Conservation (phyloP, 2,888 invertebrate species). For the Limenitis camilla region DNA sequence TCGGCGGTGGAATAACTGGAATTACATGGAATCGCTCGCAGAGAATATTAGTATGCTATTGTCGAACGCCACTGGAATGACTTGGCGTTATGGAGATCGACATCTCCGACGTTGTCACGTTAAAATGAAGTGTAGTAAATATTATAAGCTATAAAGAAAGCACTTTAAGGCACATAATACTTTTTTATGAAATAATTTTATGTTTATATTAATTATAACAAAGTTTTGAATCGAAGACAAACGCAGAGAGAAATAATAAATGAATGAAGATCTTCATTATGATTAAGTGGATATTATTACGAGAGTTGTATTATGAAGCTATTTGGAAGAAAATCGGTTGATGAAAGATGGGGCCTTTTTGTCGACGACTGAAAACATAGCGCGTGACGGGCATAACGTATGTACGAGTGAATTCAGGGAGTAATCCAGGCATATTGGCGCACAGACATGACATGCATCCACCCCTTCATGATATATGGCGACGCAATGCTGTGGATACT, state of each 20-base stretch:
- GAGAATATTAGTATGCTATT: slow-evolving; percentile 67
- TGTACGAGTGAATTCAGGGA: slow-evolving; percentile 33
- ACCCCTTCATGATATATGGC: slow-evolving; percentile 21
- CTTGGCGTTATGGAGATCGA: slow-evolving; percentile 55
- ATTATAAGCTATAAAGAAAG: too few relatives aligned
- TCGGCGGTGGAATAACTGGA: slow-evolving; percentile 52
- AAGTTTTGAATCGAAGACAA: not conserved
- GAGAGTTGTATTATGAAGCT: slow-evolving; percentile 39
- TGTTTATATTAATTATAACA: too few relatives aligned
- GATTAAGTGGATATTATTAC: slow-evolving; percentile 44
- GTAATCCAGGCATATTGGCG: slow-evolving; percentile 40
- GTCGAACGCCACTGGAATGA: slow-evolving; percentile 65
- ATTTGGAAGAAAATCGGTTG: slow-evolving; percentile 46
- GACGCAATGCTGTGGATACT: slow-evolving; percentile 16
- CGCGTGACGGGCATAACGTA: slow-evolving; percentile 49
- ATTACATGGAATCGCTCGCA: slow-evolving; percentile 64
- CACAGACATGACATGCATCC: slow-evolving; percentile 35
- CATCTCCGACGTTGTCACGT: slow-evolving; percentile 46
- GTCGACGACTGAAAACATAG: slow-evolving; percentile 44
- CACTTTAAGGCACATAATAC: too few relatives aligned
- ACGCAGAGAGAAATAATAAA: not conserved
- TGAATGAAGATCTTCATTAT: slow-evolving; percentile 27
- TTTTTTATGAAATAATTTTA: too few relatives aligned
- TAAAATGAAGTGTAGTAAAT: slow-evolving; percentile 59
- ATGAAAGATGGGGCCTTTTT: slow-evolving; percentile 52